Percentiles rank a stretch among this genome's conserved stretches.
Conservation (phyloP, 37 sponge, comb jelly and placozoan species). For the Tethya wilhelma region DNA sequence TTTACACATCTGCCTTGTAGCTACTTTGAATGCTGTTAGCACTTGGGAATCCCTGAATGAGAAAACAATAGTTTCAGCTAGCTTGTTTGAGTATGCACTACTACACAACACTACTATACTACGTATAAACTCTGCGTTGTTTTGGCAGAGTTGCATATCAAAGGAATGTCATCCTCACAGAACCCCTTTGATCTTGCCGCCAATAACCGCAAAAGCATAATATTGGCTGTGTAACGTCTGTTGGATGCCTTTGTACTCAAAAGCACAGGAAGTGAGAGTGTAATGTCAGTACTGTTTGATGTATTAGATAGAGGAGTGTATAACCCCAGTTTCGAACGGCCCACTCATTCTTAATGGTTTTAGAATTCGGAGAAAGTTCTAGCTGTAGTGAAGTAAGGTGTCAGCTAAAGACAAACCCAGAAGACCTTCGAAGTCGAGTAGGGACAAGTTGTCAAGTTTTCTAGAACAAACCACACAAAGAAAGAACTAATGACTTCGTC, state of each 20-base stretch:
- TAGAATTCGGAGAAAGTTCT: neutral
- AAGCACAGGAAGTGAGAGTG: conserved; percentile 12
- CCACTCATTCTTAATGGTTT: neutral
- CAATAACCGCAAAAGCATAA: conserved; percentile 28
- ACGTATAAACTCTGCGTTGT: no score
- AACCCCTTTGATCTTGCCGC: conserved; percentile 34
- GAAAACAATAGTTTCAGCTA: no score
- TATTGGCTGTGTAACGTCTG: conserved; percentile 20
- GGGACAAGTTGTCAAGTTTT: no score
- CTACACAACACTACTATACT: no score
- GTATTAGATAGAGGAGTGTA: no score
- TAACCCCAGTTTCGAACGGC: neutral
- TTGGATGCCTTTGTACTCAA: conserved; percentile 13
- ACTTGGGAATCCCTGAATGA: no score
- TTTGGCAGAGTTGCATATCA: conserved; percentile 9
- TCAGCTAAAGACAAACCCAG: no score
- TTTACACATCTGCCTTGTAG: neutral
- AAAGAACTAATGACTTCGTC: no score
- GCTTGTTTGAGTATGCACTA: no score
- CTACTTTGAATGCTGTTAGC: conserved; percentile 5
- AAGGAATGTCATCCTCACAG: conserved; percentile 39
- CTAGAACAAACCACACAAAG: no score
- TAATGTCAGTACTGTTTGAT: neutral
- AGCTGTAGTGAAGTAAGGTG: neutral
- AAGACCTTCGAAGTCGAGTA: no score